Evolutionary conservation across 2,888 invertebrate species (phyloP), one percentile per base, ranked within the genome.

Genomic region (Nycteola revayana): DNA sequence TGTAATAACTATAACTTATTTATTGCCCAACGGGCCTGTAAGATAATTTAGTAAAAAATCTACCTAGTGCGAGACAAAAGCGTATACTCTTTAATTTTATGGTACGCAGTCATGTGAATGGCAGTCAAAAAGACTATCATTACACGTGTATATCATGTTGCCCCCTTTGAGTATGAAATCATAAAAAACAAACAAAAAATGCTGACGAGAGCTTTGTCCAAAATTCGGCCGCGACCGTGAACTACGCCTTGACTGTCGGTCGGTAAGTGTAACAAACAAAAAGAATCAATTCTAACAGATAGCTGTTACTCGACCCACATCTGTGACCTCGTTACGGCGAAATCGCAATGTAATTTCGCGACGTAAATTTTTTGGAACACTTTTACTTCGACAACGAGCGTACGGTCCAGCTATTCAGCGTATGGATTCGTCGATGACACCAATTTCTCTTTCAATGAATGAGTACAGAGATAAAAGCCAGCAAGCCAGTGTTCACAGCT

Each of bases 261-360:
- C 72, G 55, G 62, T 60, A 67, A 66, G 68, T 65, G 64, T 68
- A 70, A 73, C 71, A 71, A 69, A 74, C 67, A 51, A 77, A 72
- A 74, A 71, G 62, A 66, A 71, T 70, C 68, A 75, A 66, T 68
- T 66, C 76, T 74, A 77, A 73, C 75, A 71, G 69, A 78, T 80
- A 79, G 82, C 88, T 80, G 88, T 87, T 80, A 80, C 76, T 84
- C 79, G 86, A 74, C 87, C 87, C 71, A 88, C 84, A 82, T 86
- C 62, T 42, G 50, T 73, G 78, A 75, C 87, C 88, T 73, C 75
- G 86, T 84, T 85, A 68, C 74, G 70, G 83, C 84, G 82, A 87
- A 87, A 87, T 86, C 83, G 87, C 87, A 81, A 85, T 84, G 85
- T 83, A 85, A 86, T 86, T 88, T 88, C 75, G 88, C 87, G 82